Conservation (phyloP, 2,797 vertebrate species). For the Xenopus petersii region DNA sequence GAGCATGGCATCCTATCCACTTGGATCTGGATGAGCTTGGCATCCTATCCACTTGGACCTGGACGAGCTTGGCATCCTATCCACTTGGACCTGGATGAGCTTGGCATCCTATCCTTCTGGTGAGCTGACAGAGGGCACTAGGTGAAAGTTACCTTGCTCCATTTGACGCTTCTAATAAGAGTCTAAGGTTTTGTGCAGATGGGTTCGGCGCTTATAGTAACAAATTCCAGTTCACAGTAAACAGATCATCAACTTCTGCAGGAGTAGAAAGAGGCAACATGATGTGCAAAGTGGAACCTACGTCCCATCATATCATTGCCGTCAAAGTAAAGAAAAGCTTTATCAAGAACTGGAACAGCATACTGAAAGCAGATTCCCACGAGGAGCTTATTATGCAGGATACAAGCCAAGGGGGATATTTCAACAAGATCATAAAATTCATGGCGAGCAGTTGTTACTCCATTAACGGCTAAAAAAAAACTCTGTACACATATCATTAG, state of each 20-base stretch:
- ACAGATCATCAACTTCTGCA: slow-evolving; percentile 6
- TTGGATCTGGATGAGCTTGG: no score
- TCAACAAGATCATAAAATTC: slow-evolving; percentile 43
- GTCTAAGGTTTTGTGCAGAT: not conserved
- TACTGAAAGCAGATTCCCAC: slow-evolving; percentile 44
- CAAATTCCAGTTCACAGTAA: not conserved
- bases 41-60: no score
- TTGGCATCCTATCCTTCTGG: no score
- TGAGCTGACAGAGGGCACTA: not conserved
- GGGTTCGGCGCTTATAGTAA: not conserved
- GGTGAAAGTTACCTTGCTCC: not conserved
- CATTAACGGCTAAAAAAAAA: slow-evolving; percentile 57
- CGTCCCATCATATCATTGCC: slow-evolving; percentile 5
- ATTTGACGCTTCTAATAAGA: no score
- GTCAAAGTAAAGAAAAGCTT: not conserved
- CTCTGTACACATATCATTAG: slow-evolving; percentile 64
- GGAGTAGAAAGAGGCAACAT: not conserved
- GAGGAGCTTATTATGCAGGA: slow-evolving; percentile 32
- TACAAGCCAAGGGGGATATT: slow-evolving; percentile 63
- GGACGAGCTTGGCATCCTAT: no score
- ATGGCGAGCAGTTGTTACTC: slow-evolving; percentile 61
- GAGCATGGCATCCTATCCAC: no score
- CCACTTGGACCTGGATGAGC: no score
- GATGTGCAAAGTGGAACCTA: not conserved
- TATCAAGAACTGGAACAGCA: slow-evolving; percentile 55